Evolutionary conservation across 2,113 vertebrate species (phyloP).

Genomic region (Heloderma charlesbogerti): DNA sequence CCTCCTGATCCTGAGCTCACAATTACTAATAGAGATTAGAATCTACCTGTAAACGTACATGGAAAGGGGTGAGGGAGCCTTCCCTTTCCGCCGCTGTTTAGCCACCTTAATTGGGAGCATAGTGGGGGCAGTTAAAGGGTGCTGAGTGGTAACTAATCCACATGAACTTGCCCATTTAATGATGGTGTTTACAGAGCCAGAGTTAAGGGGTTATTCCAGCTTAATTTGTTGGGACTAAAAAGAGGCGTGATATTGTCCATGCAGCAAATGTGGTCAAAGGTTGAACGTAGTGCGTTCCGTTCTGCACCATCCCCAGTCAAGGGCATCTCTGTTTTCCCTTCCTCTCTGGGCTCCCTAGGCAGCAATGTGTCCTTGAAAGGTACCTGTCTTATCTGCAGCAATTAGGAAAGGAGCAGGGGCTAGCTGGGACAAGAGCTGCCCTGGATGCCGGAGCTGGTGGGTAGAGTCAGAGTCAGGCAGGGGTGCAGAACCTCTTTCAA

Average conservation of each 20-base stretch:
- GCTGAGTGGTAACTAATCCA: neutral
- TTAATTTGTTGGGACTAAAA: neutral
- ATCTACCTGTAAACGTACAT: neutral
- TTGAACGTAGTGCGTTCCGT: no score
- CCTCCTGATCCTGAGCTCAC: no score
- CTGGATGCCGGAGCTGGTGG: neutral
- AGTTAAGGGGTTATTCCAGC: no score
- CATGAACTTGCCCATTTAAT: neutral
- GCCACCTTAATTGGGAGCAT: neutral
- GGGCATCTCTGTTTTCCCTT: slow-evolving; percentile 18
- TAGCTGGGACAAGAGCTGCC: no score
- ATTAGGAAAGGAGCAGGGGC: neutral
- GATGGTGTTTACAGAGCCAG: neutral
- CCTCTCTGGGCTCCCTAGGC: neutral
- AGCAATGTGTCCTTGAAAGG: neutral
- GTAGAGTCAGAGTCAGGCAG: neutral
- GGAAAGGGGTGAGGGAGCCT: neutral
- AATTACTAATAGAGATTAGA: neutral
- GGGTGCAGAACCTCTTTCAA: no score
- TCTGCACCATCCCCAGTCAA: neutral
- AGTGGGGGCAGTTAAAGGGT: neutral
- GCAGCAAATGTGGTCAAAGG: neutral
- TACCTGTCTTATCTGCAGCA: neutral
- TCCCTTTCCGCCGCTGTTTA: no score
- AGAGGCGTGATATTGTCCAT: neutral